Conservation (phyloP, 1,140 invertebrate genomes). For the Drosophila bifasciata region DNA sequence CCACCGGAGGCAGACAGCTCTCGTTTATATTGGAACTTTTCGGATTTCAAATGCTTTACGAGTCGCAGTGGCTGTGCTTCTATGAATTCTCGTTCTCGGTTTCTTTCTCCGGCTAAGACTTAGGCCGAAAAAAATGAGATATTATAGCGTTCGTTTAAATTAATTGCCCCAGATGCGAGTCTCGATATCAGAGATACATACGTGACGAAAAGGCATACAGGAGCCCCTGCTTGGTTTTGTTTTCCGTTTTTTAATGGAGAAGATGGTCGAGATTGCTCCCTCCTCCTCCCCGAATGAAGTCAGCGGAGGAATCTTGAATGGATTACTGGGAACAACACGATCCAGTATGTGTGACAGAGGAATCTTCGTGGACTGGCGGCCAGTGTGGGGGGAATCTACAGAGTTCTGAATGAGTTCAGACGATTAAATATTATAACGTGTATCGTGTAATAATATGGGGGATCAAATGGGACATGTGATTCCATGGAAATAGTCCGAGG, state of each 20-base stretch:
- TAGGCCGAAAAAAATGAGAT: conserved; percentile 74
- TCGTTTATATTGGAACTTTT: conserved; percentile 45
- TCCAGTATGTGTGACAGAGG: neutral
- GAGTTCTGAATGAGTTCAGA: conserved; percentile 14
- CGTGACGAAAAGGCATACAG: conserved; percentile 57
- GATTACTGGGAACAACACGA: conserved; percentile 31
- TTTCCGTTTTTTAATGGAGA: conserved; percentile 17
- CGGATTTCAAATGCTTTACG: conserved; percentile 64
- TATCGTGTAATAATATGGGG: too few relatives aligned
- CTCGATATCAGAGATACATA: conserved; percentile 65
- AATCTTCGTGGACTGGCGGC: conserved; percentile 27
- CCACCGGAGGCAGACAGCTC: conserved; percentile 21
- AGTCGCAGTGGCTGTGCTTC: conserved; percentile 46
- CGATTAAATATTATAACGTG: neutral
- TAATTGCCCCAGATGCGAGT: conserved; percentile 70
- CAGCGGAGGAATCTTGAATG: conserved; percentile 41
- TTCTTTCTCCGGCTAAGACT: conserved; percentile 44
- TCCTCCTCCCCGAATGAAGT: neutral
- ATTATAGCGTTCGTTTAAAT: conserved; percentile 75
- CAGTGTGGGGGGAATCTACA: conserved; percentile 5
- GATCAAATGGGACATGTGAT: too few relatives aligned
- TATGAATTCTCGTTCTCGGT: conserved; percentile 61
- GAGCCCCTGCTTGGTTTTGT: conserved; percentile 7
- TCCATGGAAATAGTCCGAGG: too few relatives aligned
- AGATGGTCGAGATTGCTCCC: conserved; percentile 33